Evolutionary conservation across 2,888 invertebrate species (phyloP), one percentile per base, ranked within the genome.

Genomic region (Himalopsyche anomala): DNA sequence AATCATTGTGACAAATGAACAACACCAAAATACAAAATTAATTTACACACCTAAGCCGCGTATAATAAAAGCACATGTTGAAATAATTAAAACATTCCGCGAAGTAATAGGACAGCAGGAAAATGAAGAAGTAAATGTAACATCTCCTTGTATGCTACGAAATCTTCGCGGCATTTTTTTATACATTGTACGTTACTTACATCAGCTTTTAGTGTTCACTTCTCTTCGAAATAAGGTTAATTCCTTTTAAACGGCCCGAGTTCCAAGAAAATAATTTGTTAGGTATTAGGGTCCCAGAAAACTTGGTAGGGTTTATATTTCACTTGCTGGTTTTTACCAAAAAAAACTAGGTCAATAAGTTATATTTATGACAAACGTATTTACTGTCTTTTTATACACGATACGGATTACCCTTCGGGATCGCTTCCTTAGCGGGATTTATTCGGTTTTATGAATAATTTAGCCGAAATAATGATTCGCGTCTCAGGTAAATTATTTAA

Each of bases 331-430:
- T 62, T 19, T 62, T 62, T 4, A 28, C 62, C 19, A n/a, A 19
- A 62, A 62, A 19, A 62, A 62, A 62, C 19, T 62, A 6, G 62
- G 62, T 19, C 62, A 19, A 28, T 19, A 15, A 19, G 19, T 28
- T 62, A 62, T 62, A 51, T 62, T 62, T 62, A 62, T n/a, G 62
- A 62, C 19, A 62, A 62, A 62, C 12, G 19, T 19, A 62, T 62
- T 8, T 12, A 19, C 9, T 56, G 19, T 56, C 56, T 56, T 56
- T 56, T 56, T 17, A n/a, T 56, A 56, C 56, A 56, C 56, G 5
- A 2, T 17, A 3, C 0, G 19, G 56, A 56, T 56, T 56, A n/a
- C 56, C 5, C n/a, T 17, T 56, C 17, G 1, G 56, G 17, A 19
- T n/a, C 56, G 19, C 6, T 56, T n/a, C 8, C 4, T 56, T 56